Evolutionary conservation across 2,888 invertebrate genomes (phyloP).

Genomic region (Papilio demoleus): DNA sequence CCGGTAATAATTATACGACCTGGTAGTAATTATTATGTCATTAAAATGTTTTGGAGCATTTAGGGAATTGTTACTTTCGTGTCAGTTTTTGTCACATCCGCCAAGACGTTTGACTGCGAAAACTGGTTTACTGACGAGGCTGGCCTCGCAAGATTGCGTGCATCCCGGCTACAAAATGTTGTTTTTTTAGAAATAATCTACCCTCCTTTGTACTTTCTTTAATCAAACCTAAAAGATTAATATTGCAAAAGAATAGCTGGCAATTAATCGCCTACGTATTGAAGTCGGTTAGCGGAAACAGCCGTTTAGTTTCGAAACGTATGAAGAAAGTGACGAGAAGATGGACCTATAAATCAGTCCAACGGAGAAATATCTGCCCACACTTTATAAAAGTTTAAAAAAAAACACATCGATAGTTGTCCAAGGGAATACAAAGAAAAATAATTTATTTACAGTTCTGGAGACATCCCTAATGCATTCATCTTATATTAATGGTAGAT

Average conservation of each 20-base stretch:
- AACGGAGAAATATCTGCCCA: conserved; percentile 33
- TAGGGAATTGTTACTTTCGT: conserved; percentile 8
- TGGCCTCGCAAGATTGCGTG: neutral
- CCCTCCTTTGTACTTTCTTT: neutral
- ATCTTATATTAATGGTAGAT: conserved; percentile 18
- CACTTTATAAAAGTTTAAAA: conserved; percentile 12
- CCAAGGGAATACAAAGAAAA: conserved; percentile 6
- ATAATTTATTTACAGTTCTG: conserved; percentile 19
- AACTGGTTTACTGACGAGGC: conserved; percentile 20
- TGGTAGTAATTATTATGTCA: neutral
- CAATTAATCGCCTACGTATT: conserved; percentile 23
- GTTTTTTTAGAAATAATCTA: neutral
- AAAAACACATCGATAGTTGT: conserved; percentile 13
- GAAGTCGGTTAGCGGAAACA: conserved; percentile 34
- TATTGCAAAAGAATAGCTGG: conserved; percentile 8
- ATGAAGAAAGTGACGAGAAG: conserved; percentile 38
- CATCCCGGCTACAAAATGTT: conserved; percentile 4
- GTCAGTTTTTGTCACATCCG: conserved; percentile 12
- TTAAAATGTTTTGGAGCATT: neutral
- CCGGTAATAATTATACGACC: neutral
- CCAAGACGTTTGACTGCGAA: conserved; percentile 16
- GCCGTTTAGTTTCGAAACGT: conserved; percentile 38
- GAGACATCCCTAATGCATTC: neutral
- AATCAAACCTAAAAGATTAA: conserved; percentile 6
- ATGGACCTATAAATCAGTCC: conserved; percentile 34